These are phyloP conservation scores for Jacana jacana DNA, from an alignment of 2,113 vertebrate species.

Conservation along the genomic window DNA sequence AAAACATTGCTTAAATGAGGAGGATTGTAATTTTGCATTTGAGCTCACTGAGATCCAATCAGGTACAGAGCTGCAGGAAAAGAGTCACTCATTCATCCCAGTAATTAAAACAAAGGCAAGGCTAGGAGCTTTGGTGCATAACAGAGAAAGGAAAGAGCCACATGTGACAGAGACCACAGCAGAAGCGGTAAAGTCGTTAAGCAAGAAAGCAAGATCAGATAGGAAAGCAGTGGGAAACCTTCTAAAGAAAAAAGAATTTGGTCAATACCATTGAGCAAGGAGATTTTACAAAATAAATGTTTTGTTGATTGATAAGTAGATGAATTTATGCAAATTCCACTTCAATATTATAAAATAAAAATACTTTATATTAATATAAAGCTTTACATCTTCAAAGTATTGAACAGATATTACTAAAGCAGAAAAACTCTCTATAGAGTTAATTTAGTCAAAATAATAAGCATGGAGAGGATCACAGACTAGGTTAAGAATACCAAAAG, in stretches of 20 bases:
- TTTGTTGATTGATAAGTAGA: background rate
- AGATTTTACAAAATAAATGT: background rate
- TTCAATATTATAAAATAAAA: background rate
- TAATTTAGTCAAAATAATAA: background rate
- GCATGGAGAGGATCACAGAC: background rate
- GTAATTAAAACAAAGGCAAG: background rate
- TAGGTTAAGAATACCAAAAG: background rate
- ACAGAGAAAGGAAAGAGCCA: background rate
- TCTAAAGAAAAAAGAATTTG: background rate
- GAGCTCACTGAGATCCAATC: background rate
- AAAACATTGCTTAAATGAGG: background rate
- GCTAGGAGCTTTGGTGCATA: background rate
- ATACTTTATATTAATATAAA: background rate
- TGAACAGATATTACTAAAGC: background rate
- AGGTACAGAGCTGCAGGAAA: slow-evolving; percentile 5
- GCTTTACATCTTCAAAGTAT: background rate
- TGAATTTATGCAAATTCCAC: background rate
- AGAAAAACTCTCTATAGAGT: background rate
- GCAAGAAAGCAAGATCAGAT: background rate
- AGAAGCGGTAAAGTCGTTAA: background rate
- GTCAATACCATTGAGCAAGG: background rate
- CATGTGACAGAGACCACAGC: background rate
- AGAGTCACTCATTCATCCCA: slow-evolving; percentile 8
- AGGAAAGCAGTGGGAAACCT: background rate
- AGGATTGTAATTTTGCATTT: background rate